Evolutionary conservation across 2,797 vertebrate species (phyloP), one percentile per base, ranked within the genome.

Genomic region (Otolemur crassicaudatus): DNA sequence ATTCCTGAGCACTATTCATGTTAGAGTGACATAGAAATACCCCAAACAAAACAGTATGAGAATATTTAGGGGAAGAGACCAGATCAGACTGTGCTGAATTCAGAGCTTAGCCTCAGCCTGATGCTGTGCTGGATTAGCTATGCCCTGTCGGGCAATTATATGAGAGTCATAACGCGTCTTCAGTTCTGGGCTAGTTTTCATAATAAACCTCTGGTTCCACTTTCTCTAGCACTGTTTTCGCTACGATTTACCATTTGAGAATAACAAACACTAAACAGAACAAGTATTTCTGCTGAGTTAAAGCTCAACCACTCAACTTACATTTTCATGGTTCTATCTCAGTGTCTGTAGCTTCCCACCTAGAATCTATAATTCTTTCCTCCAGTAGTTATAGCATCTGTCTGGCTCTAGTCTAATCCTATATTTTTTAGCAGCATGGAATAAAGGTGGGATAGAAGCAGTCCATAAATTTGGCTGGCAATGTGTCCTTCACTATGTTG

Each of bases 361-460:
- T 84, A 94, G 92, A 96, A 97, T 96, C 94, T 94, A 79, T 96
- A 96, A 96, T 97, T 97, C 95, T 96, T 95, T 92, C 85, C 81
- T 94, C 73, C 87, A 94, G 95, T 97, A 98, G 97, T 97, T 97
- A 98, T 63, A 92, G 87, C 92, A 95, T 97, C 96, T 97, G 97
- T 95, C 96, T 96, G 93, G 82, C 61, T 94, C 63, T 80, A 65
- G 83, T 70, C 88, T 95, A 96, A 96, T 96, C 97, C 77, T 96
- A 81, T 97, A 97, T 94, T 97, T 97, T 96, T 96, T 93, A 95
- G 90, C 93, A 94, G 86, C 93, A 86, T 12, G 12, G 93, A 79
- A 94, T 90, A 89, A 96, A 96, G 96, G 91, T 97, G 87, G 94
- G 75, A 97, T 90, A 89, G 93, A 95, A 92, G 49, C 40, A 56